Evolutionary conservation across 1,140 invertebrate genomes (phyloP), one percentile per base, ranked within the genome.

Genomic region (Eufriesea mexicana): DNA sequence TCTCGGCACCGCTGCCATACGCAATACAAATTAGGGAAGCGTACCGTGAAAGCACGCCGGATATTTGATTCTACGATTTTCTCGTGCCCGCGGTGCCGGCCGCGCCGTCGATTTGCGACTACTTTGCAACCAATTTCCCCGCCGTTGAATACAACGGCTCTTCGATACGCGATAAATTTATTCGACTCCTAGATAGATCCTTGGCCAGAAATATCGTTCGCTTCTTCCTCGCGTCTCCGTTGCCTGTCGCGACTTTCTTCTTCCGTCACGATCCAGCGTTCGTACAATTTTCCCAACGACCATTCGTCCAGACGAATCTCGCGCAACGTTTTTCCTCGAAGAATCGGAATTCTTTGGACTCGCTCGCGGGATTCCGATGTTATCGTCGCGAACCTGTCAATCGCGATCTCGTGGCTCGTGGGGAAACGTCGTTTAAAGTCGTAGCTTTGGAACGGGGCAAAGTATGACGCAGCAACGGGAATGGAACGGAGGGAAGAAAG

Each of bases 21-120:
- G 91, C 91, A 92, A 92, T 92, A 94, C 92, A 93, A 93, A 93
- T 94, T 93, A 93, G 90, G 92, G 86, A 89, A 90, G 89, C 86
- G 73, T 90, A 90, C 87, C 89, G 87, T 88, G 85, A 84, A 89
- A 87, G 77, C 80, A 88, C 84, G 76, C 68, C 83, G 79, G 87
- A 86, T 89, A 90, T 90, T 85, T 90, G 87, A 90, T 86, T 84
- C 89, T 79, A 84, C 83, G 87, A 89, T 90, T 89, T 84, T 84
- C 73, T 83, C 72, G 23, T 75, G 54, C 67, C 55, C 70, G 49
- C 54, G 42, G 81, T 84, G 57, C 74, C 54, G 23, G 8, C 42
- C 18, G 18, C 16, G n/a, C 4, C 45, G 42, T 18, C 62, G 25
- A 25, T 59, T 45, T 23, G 25, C 49, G 61, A 66, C 51, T 23